phyloP scores from a whole-genome alignment of 1,140 invertebrate species.

The Brachionus rubens region DNA sequence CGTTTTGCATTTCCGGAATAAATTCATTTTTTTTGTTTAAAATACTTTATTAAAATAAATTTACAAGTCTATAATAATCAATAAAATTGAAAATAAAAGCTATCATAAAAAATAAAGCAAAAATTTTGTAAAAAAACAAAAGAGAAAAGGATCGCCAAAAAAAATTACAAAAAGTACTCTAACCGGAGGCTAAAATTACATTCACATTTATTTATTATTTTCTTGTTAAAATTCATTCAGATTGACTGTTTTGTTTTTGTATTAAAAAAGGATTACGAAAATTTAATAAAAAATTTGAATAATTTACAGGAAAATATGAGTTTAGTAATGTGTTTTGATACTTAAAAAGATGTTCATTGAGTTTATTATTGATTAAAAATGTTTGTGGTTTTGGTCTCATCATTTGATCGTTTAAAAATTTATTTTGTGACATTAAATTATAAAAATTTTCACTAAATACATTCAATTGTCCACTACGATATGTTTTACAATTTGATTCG shows the following conservation, averaged over 20 bases:
- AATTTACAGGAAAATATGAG: background rate
- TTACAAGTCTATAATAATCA: too few relatives aligned
- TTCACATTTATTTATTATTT: too few relatives aligned
- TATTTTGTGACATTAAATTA: slow-evolving; percentile 5
- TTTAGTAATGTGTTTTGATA: background rate
- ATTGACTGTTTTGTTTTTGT: background rate
- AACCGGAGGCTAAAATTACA: too few relatives aligned
- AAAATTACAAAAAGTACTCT: too few relatives aligned
- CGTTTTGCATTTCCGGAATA: too few relatives aligned
- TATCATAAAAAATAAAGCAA: too few relatives aligned
- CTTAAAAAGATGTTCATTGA: background rate
- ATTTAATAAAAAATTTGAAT: background rate
- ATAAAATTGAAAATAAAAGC: too few relatives aligned
- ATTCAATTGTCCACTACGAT: background rate
- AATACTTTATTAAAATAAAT: too few relatives aligned
- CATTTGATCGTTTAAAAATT: background rate
- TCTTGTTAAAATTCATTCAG: too few relatives aligned
- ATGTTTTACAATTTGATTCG: background rate
- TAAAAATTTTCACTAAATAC: background rate
- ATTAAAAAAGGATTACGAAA: slow-evolving; percentile 13
- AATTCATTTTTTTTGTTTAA: too few relatives aligned
- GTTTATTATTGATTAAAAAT: background rate
- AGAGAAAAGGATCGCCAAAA: too few relatives aligned
- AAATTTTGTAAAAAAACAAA: too few relatives aligned
- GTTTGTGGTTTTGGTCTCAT: background rate